Percentiles rank a stretch among this genome's conserved stretches.
Conservation (phyloP, 2,113 vertebrate species). For the Sander lucioperca region DNA sequence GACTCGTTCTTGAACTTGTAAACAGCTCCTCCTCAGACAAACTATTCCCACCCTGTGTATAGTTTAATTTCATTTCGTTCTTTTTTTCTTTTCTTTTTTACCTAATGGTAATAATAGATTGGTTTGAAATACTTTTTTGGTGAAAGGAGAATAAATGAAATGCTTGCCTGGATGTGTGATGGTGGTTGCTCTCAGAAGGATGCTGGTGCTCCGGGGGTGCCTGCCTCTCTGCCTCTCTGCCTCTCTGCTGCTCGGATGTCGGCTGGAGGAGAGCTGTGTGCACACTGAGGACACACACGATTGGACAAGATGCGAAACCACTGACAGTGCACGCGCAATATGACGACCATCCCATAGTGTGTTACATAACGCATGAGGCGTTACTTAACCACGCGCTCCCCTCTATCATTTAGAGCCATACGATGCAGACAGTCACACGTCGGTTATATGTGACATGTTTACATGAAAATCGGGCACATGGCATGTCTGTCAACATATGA, state of each 20-base stretch:
- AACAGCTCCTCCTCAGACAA: slow-evolving; percentile 38
- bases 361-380: slow-evolving; percentile 80
- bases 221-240: slow-evolving; percentile 34
- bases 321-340: slow-evolving; percentile 60
- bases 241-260: slow-evolving; percentile 40
- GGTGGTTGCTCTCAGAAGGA: slow-evolving; percentile 38
- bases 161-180: slow-evolving; percentile 61
- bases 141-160: not conserved
- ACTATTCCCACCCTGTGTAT: slow-evolving; percentile 2
- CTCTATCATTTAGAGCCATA: not conserved
- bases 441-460: not conserved
- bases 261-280: slow-evolving; percentile 47
- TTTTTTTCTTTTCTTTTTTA: not conserved
- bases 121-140: not conserved
- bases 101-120: not conserved
- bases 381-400: slow-evolving; percentile 62
- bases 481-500: not conserved
- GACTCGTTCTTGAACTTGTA: slow-evolving; percentile 46
- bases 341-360: slow-evolving; percentile 61
- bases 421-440: not conserved
- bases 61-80: not conserved
- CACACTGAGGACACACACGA: slow-evolving; percentile 59
- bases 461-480: too few relatives aligned
- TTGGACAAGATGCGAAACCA: slow-evolving; percentile 53
- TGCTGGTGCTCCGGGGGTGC: slow-evolving; percentile 39